Evolutionary conservation across 2,113 vertebrate species (phyloP), one percentile per base, ranked within the genome.

Genomic region (Piprites chloris): DNA sequence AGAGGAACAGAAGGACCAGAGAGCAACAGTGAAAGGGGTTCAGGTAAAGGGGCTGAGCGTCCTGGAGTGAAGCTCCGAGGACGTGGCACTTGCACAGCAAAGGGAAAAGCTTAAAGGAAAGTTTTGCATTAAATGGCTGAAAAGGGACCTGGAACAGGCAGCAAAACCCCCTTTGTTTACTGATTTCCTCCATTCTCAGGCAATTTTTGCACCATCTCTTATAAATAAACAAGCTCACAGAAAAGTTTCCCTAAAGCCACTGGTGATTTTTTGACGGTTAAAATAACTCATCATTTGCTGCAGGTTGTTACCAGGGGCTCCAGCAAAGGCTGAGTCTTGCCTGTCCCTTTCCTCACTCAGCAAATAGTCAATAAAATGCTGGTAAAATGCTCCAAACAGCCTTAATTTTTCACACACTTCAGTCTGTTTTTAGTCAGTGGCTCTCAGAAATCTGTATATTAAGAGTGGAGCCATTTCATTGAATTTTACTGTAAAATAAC

Each of bases 281-380:
- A 66, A 81, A 32, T 11, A 55, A 46, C 41, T 49, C 41, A 6
- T 14, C 2, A 0, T 8, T 28, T 42, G 24, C 72, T 27, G 35
- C 23, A 49, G 2, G 24, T 1, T 65, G 44, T 22, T 61, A n/a
- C 9, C 72, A 46, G 1, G 4, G 37, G 33, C 30, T 55, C 39
- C 76, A 73, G 76, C 23, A 39, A n/a, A 44, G n/a, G 68, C 52
- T 30, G 77, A 47, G 66, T 3, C 11, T 85, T 39, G 35, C 1
- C 0, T 0, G 3, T 28, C 56, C 90, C 50, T 26, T 17, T 50
- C 53, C 69, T 79, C 53, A 13, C 30, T 0, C 3, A 41, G 52
- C 46, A 41, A 42, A 14, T 8, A 14, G 13, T 52, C 50, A 62
- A 28, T 9, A 15, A 79, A 68, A 53, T 12, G 9, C 14, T 32